phyloP scores from a whole-genome alignment of 2,888 invertebrate genomes.

The Cephus sareptanus region DNA sequence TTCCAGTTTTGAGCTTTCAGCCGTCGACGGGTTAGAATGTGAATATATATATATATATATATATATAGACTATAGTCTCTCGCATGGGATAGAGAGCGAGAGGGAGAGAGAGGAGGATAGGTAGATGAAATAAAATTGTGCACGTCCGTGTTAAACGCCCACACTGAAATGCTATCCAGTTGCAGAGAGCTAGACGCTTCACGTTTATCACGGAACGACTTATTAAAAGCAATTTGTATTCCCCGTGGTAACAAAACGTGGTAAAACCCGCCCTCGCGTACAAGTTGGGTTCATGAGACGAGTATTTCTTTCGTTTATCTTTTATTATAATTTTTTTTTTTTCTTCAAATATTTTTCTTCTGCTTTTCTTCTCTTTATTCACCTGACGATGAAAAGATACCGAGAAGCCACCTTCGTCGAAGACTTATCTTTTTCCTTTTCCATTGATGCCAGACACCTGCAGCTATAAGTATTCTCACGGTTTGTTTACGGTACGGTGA shows the following conservation, averaged over 20 bases:
- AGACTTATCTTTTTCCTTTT: neutral
- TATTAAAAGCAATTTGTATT: constrained; percentile 25
- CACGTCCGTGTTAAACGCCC: neutral
- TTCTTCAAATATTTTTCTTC: neutral
- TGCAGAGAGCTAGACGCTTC: neutral
- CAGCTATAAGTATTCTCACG: neutral
- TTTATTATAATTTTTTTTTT: neutral
- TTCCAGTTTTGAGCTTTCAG: neutral
- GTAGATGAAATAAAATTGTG: neutral
- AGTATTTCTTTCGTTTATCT: neutral
- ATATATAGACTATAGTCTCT: neutral
- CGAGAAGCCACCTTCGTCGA: neutral
- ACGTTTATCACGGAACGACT: constrained; percentile 8
- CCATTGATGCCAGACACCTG: neutral
- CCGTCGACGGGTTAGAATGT: neutral
- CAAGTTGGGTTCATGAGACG: neutral
- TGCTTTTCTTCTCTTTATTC: neutral
- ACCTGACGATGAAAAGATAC: neutral
- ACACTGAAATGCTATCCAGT: constrained; percentile 1
- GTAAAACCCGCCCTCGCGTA: constrained; percentile 18
- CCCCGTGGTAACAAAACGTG: constrained; percentile 17
- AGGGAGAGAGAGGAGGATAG: neutral
- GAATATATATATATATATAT: neutral
- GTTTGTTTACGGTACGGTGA: neutral
- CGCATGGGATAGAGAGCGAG: neutral